Percentiles rank a stretch among this genome's conserved stretches.
These are phyloP conservation scores for Limnothrissa miodon DNA, from an alignment of 2,113 vertebrate species.

Conservation along the genomic window DNA sequence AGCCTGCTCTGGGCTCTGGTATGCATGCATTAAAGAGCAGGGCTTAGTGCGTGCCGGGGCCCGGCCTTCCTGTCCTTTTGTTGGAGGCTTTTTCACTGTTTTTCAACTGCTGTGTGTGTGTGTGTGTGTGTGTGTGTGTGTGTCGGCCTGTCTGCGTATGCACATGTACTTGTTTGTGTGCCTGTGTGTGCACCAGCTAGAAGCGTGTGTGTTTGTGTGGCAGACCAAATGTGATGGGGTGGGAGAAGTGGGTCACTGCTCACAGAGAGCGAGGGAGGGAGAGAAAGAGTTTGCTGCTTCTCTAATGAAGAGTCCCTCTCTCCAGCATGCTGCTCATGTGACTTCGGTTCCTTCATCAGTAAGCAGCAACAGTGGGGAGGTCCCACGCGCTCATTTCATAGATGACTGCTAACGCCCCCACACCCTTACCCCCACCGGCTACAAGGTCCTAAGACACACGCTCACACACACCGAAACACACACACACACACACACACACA, in stretches of 20 bases:
- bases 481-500: not conserved
- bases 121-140: slow-evolving; percentile 22
- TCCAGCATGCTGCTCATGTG: slow-evolving; percentile 35
- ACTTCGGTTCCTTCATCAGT: slow-evolving; percentile 25
- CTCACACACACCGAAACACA: not conserved
- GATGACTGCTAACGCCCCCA: not conserved
- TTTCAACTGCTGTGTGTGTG: not conserved
- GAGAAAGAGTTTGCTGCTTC: slow-evolving; percentile 37
- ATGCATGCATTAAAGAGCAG: slow-evolving; percentile 65
- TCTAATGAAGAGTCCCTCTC: slow-evolving; percentile 52
- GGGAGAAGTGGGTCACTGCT: slow-evolving; percentile 68
- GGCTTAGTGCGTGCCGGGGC: slow-evolving; percentile 64
- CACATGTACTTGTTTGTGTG: slow-evolving; percentile 11
- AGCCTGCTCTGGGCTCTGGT: slow-evolving; percentile 57
- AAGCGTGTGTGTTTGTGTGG: slow-evolving; percentile 23
- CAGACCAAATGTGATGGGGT: slow-evolving; percentile 26
- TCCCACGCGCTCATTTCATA: slow-evolving; percentile 16
- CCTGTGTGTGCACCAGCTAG: slow-evolving; percentile 12
- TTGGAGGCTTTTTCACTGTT: slow-evolving; percentile 36
- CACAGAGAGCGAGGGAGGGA: slow-evolving; percentile 41
- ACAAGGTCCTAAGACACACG: not conserved
- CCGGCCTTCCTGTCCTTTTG: slow-evolving; percentile 62
- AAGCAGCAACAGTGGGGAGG: slow-evolving; percentile 4
- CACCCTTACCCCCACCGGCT: not conserved
- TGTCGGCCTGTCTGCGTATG: slow-evolving; percentile 19